Evolutionary conservation across 2,888 invertebrate species (phyloP).

Genomic region (Pristionchus fissidentatus): DNA sequence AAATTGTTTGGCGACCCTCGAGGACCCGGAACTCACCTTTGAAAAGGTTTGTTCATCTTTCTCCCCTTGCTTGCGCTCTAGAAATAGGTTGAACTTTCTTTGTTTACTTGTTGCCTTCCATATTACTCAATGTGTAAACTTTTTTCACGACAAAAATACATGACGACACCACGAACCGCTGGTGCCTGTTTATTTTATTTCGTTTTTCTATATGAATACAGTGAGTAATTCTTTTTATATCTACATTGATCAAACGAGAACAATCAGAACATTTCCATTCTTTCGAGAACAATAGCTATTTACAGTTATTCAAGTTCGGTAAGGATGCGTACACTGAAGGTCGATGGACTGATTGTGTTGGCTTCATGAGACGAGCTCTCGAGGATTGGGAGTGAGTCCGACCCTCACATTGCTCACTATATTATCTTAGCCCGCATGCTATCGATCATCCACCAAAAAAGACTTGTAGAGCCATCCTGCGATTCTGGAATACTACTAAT

Average conservation of each 20-base stretch:
- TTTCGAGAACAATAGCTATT: too few relatives aligned
- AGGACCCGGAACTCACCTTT: constrained; percentile 36
- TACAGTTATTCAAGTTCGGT: constrained; percentile 62
- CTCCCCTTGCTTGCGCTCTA: not conserved
- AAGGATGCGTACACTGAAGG: constrained; percentile 68
- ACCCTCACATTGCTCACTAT: too few relatives aligned
- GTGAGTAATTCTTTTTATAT: too few relatives aligned
- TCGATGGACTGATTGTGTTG: constrained; percentile 82
- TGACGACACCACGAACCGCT: too few relatives aligned
- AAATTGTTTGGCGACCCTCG: not conserved
- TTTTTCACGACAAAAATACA: too few relatives aligned
- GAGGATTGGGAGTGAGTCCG: constrained; percentile 77
- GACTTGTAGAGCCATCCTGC: not conserved
- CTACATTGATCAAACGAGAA: too few relatives aligned
- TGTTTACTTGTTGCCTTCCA: too few relatives aligned
- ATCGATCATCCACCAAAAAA: not conserved
- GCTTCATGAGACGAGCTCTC: constrained; percentile 82
- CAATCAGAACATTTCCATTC: too few relatives aligned
- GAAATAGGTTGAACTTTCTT: too few relatives aligned
- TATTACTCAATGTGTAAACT: too few relatives aligned
- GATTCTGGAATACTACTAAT: not conserved
- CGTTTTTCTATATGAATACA: not conserved
- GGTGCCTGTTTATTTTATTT: too few relatives aligned
- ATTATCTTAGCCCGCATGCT: too few relatives aligned
- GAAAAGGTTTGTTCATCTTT: not conserved